Percentiles rank a stretch among this genome's conserved stretches.
Evolutionary conservation across 92 coral and sea anemone genomes (phyloP).

Genomic region (Bergia sp.): DNA sequence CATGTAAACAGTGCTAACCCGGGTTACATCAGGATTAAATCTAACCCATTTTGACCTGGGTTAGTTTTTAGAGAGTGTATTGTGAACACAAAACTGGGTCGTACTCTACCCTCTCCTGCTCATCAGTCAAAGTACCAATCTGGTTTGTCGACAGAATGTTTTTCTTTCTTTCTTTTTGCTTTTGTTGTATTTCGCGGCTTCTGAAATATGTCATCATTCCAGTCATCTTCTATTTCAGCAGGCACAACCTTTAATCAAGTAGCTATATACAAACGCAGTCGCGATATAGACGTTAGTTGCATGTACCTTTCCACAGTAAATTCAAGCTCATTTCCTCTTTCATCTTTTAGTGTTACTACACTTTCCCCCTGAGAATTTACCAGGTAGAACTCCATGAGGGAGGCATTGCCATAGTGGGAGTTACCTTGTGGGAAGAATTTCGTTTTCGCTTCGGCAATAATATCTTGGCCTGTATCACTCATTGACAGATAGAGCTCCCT

Average conservation of each 20-base stretch:
- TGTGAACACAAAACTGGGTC: no score
- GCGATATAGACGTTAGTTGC: background rate
- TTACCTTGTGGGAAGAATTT: conserved; percentile 4
- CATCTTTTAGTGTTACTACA: conserved; percentile 16
- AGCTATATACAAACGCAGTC: conserved; percentile 44
- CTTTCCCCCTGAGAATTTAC: conserved; percentile 20
- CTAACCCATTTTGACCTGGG: no score
- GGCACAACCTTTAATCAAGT: background rate
- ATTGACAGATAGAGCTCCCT: conserved; percentile 6
- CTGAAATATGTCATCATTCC: background rate
- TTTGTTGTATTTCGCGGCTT: background rate
- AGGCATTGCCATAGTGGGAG: background rate
- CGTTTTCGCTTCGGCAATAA: background rate
- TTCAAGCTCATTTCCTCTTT: conserved; percentile 22
- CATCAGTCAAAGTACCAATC: no score
- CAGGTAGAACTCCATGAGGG: background rate
- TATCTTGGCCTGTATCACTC: conserved; percentile 1
- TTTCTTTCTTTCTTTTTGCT: background rate
- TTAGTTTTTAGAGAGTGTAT: no score
- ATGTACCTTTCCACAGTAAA: conserved; percentile 24
- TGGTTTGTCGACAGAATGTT: no score
- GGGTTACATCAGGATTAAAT: no score
- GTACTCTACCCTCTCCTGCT: no score
- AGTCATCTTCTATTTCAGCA: conserved; percentile 21
- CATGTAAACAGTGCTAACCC: no score